Evolutionary conservation across 2,797 vertebrate genomes (phyloP), one percentile per base, ranked within the genome.

Genomic region (Ispidina lecontei): DNA sequence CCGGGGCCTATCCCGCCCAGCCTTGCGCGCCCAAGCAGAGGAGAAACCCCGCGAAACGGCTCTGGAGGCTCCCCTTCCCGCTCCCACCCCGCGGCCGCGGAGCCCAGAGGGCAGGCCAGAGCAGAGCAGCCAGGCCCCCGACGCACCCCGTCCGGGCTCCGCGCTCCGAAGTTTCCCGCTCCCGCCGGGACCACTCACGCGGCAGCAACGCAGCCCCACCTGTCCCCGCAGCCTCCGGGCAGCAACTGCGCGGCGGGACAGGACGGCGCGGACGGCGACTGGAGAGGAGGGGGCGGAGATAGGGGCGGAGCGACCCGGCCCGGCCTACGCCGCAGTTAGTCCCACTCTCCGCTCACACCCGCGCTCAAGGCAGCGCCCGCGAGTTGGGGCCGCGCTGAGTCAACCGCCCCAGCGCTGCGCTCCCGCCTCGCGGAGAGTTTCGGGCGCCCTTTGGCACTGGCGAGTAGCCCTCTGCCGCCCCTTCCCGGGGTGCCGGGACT

Each of bases 121-220:
- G 46, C 12, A 11, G 25, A 17, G 17, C 14, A 10, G n/a, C 12
- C 54, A 15, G 15, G 7, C 6, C 19, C 15, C 39, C 47, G 10
- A 6, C 6, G 9, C 25, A 6, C 33, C 56, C 33, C 39, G 31
- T 14, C 4, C 17, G 29, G 33, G 13, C 9, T 7, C 44, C 54
- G n/a, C n/a, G 3, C 58, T 17, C 43, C 23, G 9, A 37, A 62
- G 55, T 19, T n/a, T 7, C 37, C 37, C 58, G 6, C 44, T 43
- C 62, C 77, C 47, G 9, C 62, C 69, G 33, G 22, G 21, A 7
- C 7, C 78, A 43, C 89, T 56, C 72, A 37, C 79, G 14, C 28
- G 4, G 35, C 70, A 46, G 14, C 78, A 1, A 3, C 59, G 1
- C 26, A 0, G 0, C 13, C 26, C 3, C 55, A 55, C 90, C 67